A percentile compares a stretch with the other conserved stretches of the same genome.
These are phyloP conservation scores for Gonioctena quinquepunctata DNA, from an alignment of 1,140 invertebrate genomes.

Conservation along the genomic window DNA sequence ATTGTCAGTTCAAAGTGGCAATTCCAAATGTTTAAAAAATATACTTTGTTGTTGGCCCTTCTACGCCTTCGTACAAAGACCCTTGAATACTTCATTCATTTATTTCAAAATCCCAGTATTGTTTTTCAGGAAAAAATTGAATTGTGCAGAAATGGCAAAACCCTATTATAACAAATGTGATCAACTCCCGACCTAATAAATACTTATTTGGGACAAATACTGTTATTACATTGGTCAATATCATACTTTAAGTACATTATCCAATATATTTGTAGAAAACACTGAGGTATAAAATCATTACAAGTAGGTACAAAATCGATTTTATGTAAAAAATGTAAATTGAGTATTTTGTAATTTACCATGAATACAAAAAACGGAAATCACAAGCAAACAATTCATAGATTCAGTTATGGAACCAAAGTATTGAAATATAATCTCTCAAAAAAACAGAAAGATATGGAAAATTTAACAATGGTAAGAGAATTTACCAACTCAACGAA, in stretches of 20 bases:
- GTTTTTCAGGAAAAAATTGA: neutral
- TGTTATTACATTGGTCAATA: conserved; percentile 46
- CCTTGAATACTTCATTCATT: too few relatives aligned
- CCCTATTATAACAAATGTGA: conserved; percentile 27
- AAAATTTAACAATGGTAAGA: conserved; percentile 3
- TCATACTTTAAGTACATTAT: conserved; percentile 29
- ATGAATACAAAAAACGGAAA: neutral
- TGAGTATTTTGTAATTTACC: conserved; percentile 18
- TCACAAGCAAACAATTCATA: neutral
- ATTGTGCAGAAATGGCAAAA: conserved; percentile 2
- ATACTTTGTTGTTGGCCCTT: too few relatives aligned
- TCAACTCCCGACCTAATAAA: conserved; percentile 23
- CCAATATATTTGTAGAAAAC: conserved; percentile 41
- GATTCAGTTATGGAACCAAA: neutral
- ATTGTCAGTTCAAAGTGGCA: too few relatives aligned
- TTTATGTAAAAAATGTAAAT: conserved; percentile 24
- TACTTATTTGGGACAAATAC: conserved; percentile 39
- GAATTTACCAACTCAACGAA: neutral
- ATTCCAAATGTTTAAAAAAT: too few relatives aligned
- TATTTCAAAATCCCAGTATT: neutral
- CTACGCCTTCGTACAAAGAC: too few relatives aligned
- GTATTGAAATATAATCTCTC: too few relatives aligned
- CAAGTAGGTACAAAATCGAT: conserved; percentile 41
- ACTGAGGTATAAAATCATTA: conserved; percentile 49
- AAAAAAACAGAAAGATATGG: neutral